Evolutionary conservation across 92 coral and sea anemone species (phyloP), one percentile per base, ranked within the genome.

Genomic region (Diadumene lineata): DNA sequence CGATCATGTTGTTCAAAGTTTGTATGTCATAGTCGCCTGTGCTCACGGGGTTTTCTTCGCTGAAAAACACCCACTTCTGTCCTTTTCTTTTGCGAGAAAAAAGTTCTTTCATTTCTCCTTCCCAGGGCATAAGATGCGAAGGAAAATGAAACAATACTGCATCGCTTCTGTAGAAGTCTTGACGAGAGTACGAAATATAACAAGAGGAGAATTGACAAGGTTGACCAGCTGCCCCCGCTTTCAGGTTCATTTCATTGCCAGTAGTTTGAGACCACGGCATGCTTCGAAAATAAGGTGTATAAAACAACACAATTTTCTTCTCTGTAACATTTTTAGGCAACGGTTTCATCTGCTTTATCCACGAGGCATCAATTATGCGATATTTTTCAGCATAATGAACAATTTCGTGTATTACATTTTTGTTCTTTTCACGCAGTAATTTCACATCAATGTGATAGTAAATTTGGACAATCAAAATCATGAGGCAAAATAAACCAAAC

Each of bases 51-150:
- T 77, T 77, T 26, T 77, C 82, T 10, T 66, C 69, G 7, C 18
- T 34, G 2, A 27, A 32, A 66, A 50, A 77, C 22, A 67, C 75
- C 82, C 82, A 77, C 51, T 77, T 66, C 26, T 77, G 82, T 30
- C 43, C 73, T 67, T 25, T 55, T 26, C 46, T 60, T 50, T 67
- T 66, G 6, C 10, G 33, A 24, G 27, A 22, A 0, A 62, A n/a
- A 19, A 75, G 28, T 4, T 43, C n/a, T 22, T 27, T 43, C 10
- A 55, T 2, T 53, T 27, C 43, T 1, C 16, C 19, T 2, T 50
- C 46, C 7, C 0, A 9, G 0, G 66, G 82, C 82, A 77, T 31
- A 16, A 62, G 29, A 30, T 15, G 21, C 2, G 38, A 28, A 6
- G 55, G 31, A 28, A 24, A 53, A 29, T 77, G 82, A 31, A 77